A percentile compares a stretch with the other conserved stretches of the same genome.
Evolutionary conservation across 2,113 vertebrate species (phyloP).

Genomic region (Motacilla tschutschensis): DNA sequence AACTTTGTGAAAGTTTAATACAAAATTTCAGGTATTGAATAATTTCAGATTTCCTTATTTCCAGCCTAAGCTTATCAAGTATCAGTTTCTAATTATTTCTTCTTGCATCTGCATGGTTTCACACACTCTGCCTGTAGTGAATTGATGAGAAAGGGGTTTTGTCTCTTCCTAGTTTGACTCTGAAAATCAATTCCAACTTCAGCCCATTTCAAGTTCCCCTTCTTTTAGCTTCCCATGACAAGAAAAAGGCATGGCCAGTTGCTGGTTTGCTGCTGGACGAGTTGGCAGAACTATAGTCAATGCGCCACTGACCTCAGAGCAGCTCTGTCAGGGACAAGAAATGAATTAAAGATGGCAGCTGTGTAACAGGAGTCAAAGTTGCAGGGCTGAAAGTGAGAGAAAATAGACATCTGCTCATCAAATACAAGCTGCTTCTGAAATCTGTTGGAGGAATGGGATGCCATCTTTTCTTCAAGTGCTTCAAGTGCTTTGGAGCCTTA

Average conservation of each 20-base stretch:
- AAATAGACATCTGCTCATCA: background rate
- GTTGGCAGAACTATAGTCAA: background rate
- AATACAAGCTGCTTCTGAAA: background rate
- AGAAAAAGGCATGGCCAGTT: background rate
- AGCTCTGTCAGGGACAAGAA: background rate
- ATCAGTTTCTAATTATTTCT: background rate
- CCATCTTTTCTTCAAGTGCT: background rate
- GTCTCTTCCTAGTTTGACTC: background rate
- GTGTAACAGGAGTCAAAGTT: background rate
- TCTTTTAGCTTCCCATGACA: background rate
- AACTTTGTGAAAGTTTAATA: background rate
- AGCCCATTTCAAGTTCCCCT: background rate
- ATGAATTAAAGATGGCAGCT: background rate
- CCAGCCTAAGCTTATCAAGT: background rate
- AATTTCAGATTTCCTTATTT: background rate
- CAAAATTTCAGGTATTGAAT: background rate
- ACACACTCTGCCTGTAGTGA: accelerated
- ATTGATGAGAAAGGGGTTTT: accelerated
- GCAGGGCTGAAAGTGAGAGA: background rate
- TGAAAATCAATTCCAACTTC: background rate
- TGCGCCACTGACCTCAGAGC: background rate
- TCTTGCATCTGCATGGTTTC: background rate
- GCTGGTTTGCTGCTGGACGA: background rate
- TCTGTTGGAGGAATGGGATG: background rate
- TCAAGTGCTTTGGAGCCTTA: background rate